Evolutionary conservation across 2,113 vertebrate species (phyloP), one percentile per base, ranked within the genome.

Genomic region (Silurus glanis): DNA sequence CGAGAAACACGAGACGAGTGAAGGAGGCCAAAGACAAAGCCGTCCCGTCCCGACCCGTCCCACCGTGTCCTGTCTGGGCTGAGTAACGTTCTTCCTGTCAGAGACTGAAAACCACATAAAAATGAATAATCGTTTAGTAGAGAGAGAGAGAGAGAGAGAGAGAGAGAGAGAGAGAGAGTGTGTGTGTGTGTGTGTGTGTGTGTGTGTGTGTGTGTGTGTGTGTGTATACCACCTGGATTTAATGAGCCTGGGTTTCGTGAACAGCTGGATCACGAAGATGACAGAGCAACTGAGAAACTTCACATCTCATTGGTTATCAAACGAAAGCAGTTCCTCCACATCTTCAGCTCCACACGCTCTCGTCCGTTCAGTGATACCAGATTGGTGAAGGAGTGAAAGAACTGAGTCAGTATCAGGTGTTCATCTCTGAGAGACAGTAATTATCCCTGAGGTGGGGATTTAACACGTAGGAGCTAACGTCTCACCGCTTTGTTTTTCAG

Each of bases 101-200:
- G 82, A 86, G 81, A 28, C 12, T 69, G 47, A 25, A 53, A 85
- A n/a, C 37, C 74, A 79, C 62, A 82, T 9, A 7, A 17, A 12
- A 21, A 69, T 69, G 62, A 67, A n/a, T 66, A 61, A 62, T 14
- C 3, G 10, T 49, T 62, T 82, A 12, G 37, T 37, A 37, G 2
- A 37, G 2, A 37, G 37, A 37, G 21, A 49, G 49, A 62, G 51
- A 25, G 51, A 25, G 9, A 16, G 6, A 4, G 71, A 9, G 17
- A 9, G 69, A 49, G 49, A 62, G 51, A 25, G 51, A 25, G 9
- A 16, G 6, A 4, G 71, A 9, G 17, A 9, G 69, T 74, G 71
- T 49, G 71, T 74, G 75, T 88, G 86, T 85, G 84, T 88, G 78
- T 75, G 85, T 10, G 59, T 85, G 53, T 51, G 79, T 78, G 72